Evolutionary conservation across 2,888 invertebrate species (phyloP), one percentile per base, ranked within the genome.

Genomic region (Cryptocheilus praepositus): DNA sequence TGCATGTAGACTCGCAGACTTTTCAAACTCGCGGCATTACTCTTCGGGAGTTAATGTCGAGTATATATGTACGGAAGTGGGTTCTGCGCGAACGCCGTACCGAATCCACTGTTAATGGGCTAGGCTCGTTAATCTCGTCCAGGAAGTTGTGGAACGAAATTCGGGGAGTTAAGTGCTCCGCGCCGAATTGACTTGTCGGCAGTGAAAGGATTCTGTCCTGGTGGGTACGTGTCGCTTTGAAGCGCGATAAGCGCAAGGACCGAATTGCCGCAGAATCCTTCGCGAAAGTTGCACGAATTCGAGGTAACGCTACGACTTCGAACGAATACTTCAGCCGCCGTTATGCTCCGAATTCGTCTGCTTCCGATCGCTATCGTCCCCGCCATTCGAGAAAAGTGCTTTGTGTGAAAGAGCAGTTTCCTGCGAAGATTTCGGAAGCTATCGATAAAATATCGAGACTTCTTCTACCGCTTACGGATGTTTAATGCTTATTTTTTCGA

Each of bases 41-140:
- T 67, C 67, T 71, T 70, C 64, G 57, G 45, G 58, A 65, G 67
- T 69, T 75, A 71, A 80, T 72, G 58, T 72, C 61, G 44, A 58
- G 64, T 60, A 58, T 25, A 25, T 60, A 19, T 46, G 45, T 60
- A 45, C 59, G 49, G 45, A 45, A 55, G 45, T 54, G 45, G 66
- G 64, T 63, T 73, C 70, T 59, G 63, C 51, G 63, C 64, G 64
- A 64, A 65, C 72, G 61, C 49, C 16, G 49, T 45, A 69, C 68
- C 67, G 64, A 64, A 68, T 74, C 57, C 71, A 36, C 36, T 68
- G 60, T 61, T 65, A 74, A 79, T 63, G 64, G 68, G 46, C 44
- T 61, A 64, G 67, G 71, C 75, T 81, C 74, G 75, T 79, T 79
- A 81, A 81, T 69, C 70, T 71, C 67, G 68, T 70, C 73, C 70